phyloP scores from a whole-genome alignment of 2,888 invertebrate species.

The Diadegma fenestrale region DNA sequence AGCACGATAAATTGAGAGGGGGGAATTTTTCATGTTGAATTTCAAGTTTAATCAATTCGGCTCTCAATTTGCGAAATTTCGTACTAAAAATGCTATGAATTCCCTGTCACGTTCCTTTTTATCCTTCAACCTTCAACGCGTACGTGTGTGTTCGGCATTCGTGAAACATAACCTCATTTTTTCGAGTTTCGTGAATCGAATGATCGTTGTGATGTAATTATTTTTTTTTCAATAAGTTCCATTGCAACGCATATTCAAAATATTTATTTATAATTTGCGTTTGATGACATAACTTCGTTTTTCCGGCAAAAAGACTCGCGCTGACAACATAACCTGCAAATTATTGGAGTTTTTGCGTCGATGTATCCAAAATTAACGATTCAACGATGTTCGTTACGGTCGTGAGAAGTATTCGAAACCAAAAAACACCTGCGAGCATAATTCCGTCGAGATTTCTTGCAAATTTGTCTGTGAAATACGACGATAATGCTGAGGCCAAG shows the following conservation, averaged over 20 bases:
- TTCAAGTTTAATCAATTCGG: not conserved
- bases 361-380: constrained; percentile 17
- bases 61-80: not conserved
- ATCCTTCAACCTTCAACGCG: no score
- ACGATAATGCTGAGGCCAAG: constrained; percentile 77
- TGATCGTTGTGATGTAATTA: not conserved
- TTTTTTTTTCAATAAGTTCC: not conserved
- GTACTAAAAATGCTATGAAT: constrained; percentile 4
- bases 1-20: not conserved
- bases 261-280: constrained; percentile 26
- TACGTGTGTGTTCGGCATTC: not conserved
- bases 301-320: not conserved
- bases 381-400: constrained; percentile 41
- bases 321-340: constrained; percentile 57
- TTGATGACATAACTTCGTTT: constrained; percentile 38
- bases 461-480: constrained; percentile 72
- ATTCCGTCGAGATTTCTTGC: constrained; percentile 57
- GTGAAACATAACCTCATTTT: constrained; percentile 8
- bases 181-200: not conserved
- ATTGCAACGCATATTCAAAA: not conserved
- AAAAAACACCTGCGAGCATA: constrained; percentile 13
- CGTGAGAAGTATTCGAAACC: constrained; percentile 40
- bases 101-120: not conserved
- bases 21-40: not conserved
- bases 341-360: constrained; percentile 20